Evolutionary conservation across 2,113 vertebrate species (phyloP).

Genomic region (Hypomesus transpacificus): DNA sequence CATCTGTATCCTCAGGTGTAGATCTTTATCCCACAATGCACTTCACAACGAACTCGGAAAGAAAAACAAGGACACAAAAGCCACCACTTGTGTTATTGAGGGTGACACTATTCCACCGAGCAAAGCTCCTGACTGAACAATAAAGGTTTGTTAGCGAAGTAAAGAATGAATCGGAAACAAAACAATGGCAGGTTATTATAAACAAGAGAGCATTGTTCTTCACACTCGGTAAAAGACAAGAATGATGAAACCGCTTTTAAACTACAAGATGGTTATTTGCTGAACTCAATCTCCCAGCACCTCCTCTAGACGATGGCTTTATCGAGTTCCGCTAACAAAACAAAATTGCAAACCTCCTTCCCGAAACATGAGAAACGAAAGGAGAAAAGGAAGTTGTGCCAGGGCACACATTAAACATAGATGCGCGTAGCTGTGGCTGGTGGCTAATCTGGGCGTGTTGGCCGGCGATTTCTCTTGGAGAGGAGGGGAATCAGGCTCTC

Average conservation of each 20-base stretch:
- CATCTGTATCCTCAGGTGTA: constrained; percentile 47
- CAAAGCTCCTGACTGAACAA: constrained; percentile 28
- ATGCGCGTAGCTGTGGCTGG: constrained; percentile 2
- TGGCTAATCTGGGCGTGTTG: constrained; percentile 45
- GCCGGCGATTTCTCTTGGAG: constrained; percentile 45
- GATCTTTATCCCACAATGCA: not conserved
- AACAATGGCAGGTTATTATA: constrained; percentile 57
- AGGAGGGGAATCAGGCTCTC: constrained; percentile 28
- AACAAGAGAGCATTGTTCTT: constrained; percentile 48
- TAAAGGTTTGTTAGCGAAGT: constrained; percentile 36
- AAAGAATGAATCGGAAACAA: constrained; percentile 48
- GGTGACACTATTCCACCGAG: constrained; percentile 36
- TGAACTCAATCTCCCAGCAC: constrained; percentile 30
- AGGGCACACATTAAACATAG: constrained; percentile 22
- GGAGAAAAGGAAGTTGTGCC: constrained; percentile 37
- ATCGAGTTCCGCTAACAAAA: constrained; percentile 48
- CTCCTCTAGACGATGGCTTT: constrained; percentile 22
- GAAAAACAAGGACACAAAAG: constrained; percentile 25
- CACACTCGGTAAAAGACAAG: constrained; percentile 40
- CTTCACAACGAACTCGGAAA: not conserved
- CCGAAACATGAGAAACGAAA: constrained; percentile 34
- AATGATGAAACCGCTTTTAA: constrained; percentile 50
- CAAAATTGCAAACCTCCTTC: constrained; percentile 43
- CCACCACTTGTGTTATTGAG: constrained; percentile 35
- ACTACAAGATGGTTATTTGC: constrained; percentile 46